Conservation (phyloP, 2,888 invertebrate genomes). For the Drosophila testacea region DNA sequence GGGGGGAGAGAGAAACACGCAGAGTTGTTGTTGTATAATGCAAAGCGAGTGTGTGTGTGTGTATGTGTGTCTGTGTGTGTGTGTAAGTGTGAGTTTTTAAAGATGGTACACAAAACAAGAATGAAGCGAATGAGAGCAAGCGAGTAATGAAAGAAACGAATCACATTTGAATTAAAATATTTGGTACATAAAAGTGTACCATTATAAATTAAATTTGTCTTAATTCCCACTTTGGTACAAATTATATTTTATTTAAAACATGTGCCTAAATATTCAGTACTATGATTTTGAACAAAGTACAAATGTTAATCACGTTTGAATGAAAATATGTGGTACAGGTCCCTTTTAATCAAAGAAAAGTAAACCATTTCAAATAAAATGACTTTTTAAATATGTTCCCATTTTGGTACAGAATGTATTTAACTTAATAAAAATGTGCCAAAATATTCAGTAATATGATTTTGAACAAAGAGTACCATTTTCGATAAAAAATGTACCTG, state of each 20-base stretch:
- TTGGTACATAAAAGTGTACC: background rate
- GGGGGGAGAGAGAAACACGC: background rate
- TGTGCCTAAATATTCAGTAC: too few relatives aligned
- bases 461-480: too few relatives aligned
- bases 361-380: too few relatives aligned
- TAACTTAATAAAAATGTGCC: too few relatives aligned
- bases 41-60: slow-evolving; percentile 3
- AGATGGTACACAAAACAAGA: background rate
- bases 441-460: too few relatives aligned
- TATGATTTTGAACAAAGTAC: too few relatives aligned
- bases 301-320: background rate
- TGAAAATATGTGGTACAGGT: background rate
- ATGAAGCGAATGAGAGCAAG: background rate
- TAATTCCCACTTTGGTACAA: background rate
- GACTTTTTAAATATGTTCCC: too few relatives aligned
- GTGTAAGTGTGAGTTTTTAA: background rate
- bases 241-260: background rate
- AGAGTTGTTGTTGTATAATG: slow-evolving; percentile 2
- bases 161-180: background rate
- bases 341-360: background rate
- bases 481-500: too few relatives aligned
- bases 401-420: background rate
- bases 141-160: background rate
- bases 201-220: too few relatives aligned
- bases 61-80: background rate